Evolutionary conservation across 2,888 invertebrate species (phyloP).

Genomic region (Chloroclystis v-ata): DNA sequence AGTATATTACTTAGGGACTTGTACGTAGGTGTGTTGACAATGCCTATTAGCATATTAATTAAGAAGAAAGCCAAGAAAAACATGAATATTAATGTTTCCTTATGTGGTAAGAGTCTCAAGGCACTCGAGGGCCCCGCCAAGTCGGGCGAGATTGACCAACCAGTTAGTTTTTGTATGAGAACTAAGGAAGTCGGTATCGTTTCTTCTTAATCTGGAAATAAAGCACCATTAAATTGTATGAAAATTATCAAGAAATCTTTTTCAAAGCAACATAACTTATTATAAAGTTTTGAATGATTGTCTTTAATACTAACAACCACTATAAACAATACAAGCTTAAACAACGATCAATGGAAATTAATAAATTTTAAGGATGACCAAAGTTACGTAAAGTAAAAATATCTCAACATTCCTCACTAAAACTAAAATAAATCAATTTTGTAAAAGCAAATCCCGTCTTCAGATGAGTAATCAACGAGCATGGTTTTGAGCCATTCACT

Average conservation of each 20-base stretch:
- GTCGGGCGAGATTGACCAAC: slow-evolving; percentile 15
- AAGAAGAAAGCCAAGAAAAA: slow-evolving; percentile 70
- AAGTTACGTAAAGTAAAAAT: no score
- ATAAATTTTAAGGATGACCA: no score
- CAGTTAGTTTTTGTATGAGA: slow-evolving; percentile 11
- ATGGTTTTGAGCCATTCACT: slow-evolving; percentile 40
- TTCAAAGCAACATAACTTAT: no score
- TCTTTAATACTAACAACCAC: no score
- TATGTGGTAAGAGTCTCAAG: slow-evolving; percentile 33
- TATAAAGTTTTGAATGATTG: no score
- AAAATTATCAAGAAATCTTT: no score
- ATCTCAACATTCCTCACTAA: no score
- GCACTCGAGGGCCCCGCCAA: slow-evolving; percentile 16
- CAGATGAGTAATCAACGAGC: slow-evolving; percentile 31
- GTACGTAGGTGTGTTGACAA: slow-evolving; percentile 69
- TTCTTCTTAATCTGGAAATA: not conserved
- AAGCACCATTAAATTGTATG: no score
- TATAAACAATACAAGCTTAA: no score
- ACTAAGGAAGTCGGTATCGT: slow-evolving; percentile 1
- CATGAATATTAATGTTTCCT: slow-evolving; percentile 61
- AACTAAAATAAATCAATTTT: no score
- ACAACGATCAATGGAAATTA: no score
- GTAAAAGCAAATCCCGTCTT: slow-evolving; percentile 11
- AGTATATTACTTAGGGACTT: slow-evolving; percentile 45
- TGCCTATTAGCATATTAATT: slow-evolving; percentile 75